Conservation (phyloP, 2,888 invertebrate genomes). For the Zygothrica quintamaculata region DNA sequence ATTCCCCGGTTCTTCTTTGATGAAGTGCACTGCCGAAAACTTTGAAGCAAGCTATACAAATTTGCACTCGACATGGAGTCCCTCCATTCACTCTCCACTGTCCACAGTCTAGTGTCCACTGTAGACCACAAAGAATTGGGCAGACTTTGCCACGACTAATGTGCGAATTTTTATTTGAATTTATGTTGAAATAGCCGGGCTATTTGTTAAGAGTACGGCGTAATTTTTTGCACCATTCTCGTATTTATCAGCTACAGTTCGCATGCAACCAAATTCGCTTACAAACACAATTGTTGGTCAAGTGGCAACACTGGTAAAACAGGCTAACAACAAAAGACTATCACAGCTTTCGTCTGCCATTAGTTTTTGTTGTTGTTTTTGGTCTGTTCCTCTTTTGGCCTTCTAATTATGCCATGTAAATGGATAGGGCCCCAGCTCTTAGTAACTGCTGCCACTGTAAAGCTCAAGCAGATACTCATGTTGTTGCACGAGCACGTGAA, state of each 20-base stretch:
- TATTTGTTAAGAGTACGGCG: conserved; percentile 39
- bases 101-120: no score
- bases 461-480: conserved; percentile 7
- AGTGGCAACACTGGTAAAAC: conserved; percentile 8
- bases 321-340: conserved; percentile 20
- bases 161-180: conserved; percentile 70
- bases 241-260: conserved; percentile 50
- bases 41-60: conserved; percentile 65
- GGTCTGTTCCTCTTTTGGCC: conserved; percentile 45
- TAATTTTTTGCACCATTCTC: conserved; percentile 25
- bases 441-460: conserved; percentile 16
- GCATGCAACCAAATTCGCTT: conserved; percentile 38
- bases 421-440: no score
- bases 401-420: conserved; percentile 75
- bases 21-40: conserved; percentile 67
- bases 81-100: no score
- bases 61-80: conserved; percentile 31
- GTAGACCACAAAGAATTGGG: conserved; percentile 36
- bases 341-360: conserved; percentile 55
- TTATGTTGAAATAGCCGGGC: conserved; percentile 44
- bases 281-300: background rate
- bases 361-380: conserved; percentile 41
- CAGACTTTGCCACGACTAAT: conserved; percentile 46
- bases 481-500: conserved; percentile 14
- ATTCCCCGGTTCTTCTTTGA: conserved; percentile 41